Percentiles rank a stretch among this genome's conserved stretches.
Conservation (phyloP, 2,797 vertebrate species). For the Prionace glauca region DNA sequence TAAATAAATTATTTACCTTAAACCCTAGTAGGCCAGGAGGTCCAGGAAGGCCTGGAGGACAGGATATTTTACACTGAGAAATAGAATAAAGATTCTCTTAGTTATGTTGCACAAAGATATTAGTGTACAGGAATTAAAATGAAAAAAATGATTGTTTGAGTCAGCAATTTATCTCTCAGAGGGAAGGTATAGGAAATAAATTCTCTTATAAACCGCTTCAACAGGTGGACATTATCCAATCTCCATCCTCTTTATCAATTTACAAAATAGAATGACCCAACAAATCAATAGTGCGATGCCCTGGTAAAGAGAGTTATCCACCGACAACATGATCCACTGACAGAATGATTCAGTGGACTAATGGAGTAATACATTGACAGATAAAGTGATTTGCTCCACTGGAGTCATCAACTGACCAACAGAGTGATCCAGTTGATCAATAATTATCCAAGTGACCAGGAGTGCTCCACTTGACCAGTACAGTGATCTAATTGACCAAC, state of each 20-base stretch:
- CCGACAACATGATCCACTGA: not conserved
- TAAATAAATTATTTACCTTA: slow-evolving; percentile 54
- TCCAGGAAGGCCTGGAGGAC: slow-evolving; percentile 64
- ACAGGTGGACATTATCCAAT: not conserved
- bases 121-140: not conserved
- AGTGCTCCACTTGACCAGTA: not conserved
- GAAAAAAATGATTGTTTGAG: not conserved
- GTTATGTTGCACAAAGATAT: not conserved
- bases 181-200: not conserved
- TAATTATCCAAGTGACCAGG: too few relatives aligned
- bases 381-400: not conserved
- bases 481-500: not conserved
- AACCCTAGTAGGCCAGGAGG: slow-evolving; percentile 60
- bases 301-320: not conserved
- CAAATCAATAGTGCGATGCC: not conserved
- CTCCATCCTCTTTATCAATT: not conserved
- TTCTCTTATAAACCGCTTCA: not conserved
- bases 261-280: not conserved
- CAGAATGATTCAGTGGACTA: not conserved
- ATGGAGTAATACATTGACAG: not conserved
- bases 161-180: not conserved
- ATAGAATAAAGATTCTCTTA: not conserved
- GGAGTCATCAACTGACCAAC: not conserved
- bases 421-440: not conserved
- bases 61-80: slow-evolving; percentile 61